Percentiles rank a stretch among this genome's conserved stretches.
Conservation (phyloP, 53 echinoderm and acorn worm species). For the Arbacia lixula region DNA sequence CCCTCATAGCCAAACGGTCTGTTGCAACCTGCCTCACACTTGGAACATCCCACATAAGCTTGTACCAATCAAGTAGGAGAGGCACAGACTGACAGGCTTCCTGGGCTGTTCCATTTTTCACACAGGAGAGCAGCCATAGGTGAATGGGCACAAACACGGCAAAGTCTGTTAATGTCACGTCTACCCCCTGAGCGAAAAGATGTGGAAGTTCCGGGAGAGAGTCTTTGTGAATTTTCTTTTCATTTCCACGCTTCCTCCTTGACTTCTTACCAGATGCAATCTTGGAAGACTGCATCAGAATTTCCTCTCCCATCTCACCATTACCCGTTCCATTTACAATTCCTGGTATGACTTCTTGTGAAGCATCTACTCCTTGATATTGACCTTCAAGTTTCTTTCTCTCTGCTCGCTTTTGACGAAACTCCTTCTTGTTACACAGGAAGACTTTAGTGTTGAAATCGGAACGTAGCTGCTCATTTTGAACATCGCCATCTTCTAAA, state of each 20-base stretch:
- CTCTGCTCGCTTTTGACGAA: neutral
- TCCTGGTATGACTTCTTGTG: no score
- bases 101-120: slow-evolving; percentile 27
- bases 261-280: neutral
- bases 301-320: no score
- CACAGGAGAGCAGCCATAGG: slow-evolving; percentile 33
- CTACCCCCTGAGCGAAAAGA: slow-evolving; percentile 69
- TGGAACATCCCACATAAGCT: slow-evolving; percentile 76
- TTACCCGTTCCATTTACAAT: no score
- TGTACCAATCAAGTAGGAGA: slow-evolving; percentile 73
- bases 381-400: neutral
- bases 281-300: no score
- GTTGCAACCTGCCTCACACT: slow-evolving; percentile 60
- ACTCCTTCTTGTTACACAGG: slow-evolving; percentile 21
- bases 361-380: no score
- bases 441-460: slow-evolving; percentile 20
- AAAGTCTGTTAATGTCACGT: slow-evolving; percentile 80
- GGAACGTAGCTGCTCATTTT: neutral
- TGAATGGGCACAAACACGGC: slow-evolving; percentile 83
- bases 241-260: neutral
- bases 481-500: neutral
- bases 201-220: slow-evolving; percentile 53
- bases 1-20: slow-evolving; percentile 62
- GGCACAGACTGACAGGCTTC: slow-evolving; percentile 50
- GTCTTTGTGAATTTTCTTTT: slow-evolving; percentile 18